Conservation (phyloP, 2,888 invertebrate species). For the Platycnemis pennipes region DNA sequence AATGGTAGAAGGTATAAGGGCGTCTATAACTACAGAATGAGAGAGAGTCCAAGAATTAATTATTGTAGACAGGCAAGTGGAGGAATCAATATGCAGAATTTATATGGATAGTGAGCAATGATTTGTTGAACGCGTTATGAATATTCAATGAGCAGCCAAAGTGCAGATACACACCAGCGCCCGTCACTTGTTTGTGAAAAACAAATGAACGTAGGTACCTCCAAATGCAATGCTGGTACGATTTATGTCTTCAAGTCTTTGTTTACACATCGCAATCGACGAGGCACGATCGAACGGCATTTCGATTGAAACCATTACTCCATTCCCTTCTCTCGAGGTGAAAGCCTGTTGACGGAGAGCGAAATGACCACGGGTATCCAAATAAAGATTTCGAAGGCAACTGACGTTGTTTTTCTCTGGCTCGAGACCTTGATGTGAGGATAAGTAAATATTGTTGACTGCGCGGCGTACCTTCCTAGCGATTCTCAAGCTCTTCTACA, state of each 20-base stretch:
- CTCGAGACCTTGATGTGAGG: neutral
- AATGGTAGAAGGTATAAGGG: no score
- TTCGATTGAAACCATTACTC: neutral
- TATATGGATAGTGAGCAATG: no score
- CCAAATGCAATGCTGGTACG: no score
- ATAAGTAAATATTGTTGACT: neutral
- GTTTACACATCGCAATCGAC: neutral
- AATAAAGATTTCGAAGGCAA: neutral
- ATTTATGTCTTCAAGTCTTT: neutral
- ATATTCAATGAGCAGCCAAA: no score
- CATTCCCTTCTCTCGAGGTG: neutral
- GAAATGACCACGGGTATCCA: neutral
- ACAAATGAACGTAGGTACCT: no score
- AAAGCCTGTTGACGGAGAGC: neutral
- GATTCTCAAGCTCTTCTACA: neutral
- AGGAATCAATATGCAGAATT: no score
- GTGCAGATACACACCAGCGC: no score
- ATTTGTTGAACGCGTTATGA: no score
- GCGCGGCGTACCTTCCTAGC: neutral
- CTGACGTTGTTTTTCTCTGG: neutral
- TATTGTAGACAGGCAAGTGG: no score
- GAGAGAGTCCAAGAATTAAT: no score
- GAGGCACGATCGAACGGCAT: neutral
- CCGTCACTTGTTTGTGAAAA: no score
- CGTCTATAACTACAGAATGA: no score